These are phyloP conservation scores for Edolisoma coerulescens DNA, from an alignment of 2,113 vertebrate genomes.

Conservation along the genomic window DNA sequence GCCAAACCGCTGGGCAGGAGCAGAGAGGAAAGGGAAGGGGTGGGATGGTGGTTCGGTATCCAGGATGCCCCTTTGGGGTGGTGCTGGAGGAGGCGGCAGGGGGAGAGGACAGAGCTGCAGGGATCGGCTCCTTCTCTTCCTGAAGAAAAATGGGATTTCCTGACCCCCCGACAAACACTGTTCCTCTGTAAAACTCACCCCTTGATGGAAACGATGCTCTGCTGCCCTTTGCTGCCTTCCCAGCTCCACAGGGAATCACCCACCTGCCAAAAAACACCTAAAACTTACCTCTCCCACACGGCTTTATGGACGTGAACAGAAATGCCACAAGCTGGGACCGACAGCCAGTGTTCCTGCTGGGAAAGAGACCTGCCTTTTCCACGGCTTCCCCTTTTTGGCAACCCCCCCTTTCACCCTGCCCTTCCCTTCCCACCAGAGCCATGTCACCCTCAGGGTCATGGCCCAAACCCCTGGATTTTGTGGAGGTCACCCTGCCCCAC, in stretches of 20 bases:
- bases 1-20: accelerated
- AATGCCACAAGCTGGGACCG: accelerated
- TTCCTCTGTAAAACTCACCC: background rate
- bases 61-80: background rate
- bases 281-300: accelerated
- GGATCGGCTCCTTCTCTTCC: background rate
- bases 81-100: background rate
- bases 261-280: background rate
- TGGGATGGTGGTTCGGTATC: background rate
- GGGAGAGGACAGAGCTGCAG: background rate
- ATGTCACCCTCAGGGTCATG: accelerated
- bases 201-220: accelerated
- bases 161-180: background rate
- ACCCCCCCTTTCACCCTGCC: accelerated
- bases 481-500: background rate
- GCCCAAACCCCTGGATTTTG: background rate
- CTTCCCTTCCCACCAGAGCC: accelerated
- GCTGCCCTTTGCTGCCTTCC: background rate
- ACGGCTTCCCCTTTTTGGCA: background rate
- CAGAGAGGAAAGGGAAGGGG: background rate
- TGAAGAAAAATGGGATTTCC: background rate
- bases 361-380: background rate
- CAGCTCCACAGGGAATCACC: background rate
- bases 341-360: accelerated
- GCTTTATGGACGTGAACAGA: background rate